Percentiles rank a stretch among this genome's conserved stretches.
These are phyloP conservation scores for Martes martes DNA, from an alignment of 2,113 vertebrate species.

Conservation along the genomic window DNA sequence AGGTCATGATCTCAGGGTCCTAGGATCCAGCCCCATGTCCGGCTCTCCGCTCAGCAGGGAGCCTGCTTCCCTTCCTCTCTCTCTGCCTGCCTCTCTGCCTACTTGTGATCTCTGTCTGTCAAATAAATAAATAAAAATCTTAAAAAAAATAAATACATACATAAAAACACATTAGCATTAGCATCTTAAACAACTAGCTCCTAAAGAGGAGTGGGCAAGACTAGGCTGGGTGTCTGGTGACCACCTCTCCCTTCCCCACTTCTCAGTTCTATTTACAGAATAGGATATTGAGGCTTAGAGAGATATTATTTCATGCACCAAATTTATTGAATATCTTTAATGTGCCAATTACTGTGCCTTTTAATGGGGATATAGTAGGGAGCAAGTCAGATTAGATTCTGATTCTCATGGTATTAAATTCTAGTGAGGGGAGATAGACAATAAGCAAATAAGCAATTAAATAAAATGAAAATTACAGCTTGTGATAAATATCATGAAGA, in stretches of 20 bases:
- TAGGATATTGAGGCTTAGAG: background rate
- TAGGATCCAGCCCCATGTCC: too few relatives aligned
- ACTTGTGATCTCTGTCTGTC: too few relatives aligned
- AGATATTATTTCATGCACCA: slow-evolving; percentile 10
- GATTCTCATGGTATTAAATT: background rate
- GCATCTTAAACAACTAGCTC: background rate
- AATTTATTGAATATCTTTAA: background rate
- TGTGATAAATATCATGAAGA: background rate
- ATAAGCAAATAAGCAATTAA: slow-evolving; percentile 1
- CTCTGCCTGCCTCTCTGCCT: too few relatives aligned
- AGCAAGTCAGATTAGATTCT: background rate
- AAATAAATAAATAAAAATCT: too few relatives aligned
- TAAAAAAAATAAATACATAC: too few relatives aligned
- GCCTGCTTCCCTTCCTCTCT: too few relatives aligned
- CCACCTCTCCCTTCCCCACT: background rate
- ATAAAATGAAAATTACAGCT: background rate
- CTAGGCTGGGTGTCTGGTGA: too few relatives aligned
- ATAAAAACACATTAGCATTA: too few relatives aligned
- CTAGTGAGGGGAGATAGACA: background rate
- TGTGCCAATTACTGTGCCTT: background rate
- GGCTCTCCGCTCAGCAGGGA: too few relatives aligned
- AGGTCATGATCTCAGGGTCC: too few relatives aligned
- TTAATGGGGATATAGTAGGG: background rate
- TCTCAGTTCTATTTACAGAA: background rate
- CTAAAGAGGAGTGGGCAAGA: background rate